A percentile compares a stretch with the other conserved stretches of the same genome.
Evolutionary conservation across 2,113 vertebrate genomes (phyloP).

Genomic region (Grantiella picta): DNA sequence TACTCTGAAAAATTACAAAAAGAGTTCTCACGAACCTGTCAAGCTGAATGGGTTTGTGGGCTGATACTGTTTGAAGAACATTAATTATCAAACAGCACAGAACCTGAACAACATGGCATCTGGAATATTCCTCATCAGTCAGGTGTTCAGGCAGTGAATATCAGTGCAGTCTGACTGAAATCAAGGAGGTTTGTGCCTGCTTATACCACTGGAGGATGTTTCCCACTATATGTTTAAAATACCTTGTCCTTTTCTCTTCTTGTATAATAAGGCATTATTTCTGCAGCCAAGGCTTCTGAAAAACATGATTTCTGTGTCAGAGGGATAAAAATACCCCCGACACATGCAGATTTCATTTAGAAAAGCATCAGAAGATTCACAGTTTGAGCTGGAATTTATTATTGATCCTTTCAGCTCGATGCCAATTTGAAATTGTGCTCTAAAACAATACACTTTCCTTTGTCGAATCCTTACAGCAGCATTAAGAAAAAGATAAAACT

Average conservation of each 20-base stretch:
- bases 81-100: constrained; percentile 27
- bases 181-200: background rate
- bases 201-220: background rate
- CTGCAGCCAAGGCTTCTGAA: background rate
- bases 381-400: constrained; percentile 24
- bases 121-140: background rate
- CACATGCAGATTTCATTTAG: constrained; percentile 9
- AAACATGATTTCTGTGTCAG: constrained; percentile 31
- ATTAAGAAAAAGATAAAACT: background rate
- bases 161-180: background rate
- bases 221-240: background rate
- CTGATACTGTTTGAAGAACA: background rate
- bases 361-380: constrained; percentile 8
- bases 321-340: constrained; percentile 35
- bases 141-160: background rate
- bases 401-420: background rate
- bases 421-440: background rate
- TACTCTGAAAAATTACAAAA: background rate
- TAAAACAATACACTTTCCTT: background rate
- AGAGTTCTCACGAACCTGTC: background rate
- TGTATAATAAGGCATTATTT: background rate
- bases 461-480: background rate
- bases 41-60: constrained; percentile 26
- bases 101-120: background rate
- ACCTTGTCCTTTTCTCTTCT: background rate